Percentiles rank a stretch among this genome's conserved stretches.
phyloP scores from a whole-genome alignment of 2,113 vertebrate species.

The Silurus asotus region DNA sequence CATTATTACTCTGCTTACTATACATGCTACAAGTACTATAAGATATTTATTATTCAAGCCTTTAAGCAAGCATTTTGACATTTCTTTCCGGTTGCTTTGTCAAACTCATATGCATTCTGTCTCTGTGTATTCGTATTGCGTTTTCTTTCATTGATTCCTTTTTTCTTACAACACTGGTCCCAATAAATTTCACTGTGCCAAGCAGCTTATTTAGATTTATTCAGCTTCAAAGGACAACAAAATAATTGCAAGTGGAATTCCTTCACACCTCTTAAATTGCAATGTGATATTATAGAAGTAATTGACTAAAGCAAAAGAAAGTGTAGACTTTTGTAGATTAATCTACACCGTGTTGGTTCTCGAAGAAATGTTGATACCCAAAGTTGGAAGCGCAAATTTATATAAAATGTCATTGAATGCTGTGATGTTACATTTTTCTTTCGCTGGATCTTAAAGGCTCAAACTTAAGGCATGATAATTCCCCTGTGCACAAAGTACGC shows the following conservation, averaged over 20 bases:
- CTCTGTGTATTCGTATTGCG: background rate
- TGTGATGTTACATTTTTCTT: background rate
- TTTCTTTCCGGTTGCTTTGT: background rate
- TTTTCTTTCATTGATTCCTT: background rate
- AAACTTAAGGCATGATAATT: background rate
- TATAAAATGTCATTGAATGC: background rate
- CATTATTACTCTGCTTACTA: background rate
- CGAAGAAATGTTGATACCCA: background rate
- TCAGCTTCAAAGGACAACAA: background rate
- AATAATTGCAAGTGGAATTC: background rate
- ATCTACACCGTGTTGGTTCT: background rate
- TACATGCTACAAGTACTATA: background rate
- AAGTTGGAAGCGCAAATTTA: background rate
- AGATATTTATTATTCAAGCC: background rate
- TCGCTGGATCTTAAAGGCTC: background rate
- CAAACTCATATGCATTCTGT: background rate
- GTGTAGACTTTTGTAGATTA: background rate
- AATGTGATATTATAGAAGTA: background rate
- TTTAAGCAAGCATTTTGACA: background rate
- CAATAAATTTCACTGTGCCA: background rate
- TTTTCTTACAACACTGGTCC: background rate
- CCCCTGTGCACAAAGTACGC: background rate
- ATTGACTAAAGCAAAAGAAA: background rate
- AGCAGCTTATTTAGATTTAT: conserved; percentile 5
- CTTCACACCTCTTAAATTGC: background rate